Evolutionary conservation across 2,888 invertebrate genomes (phyloP), one percentile per base, ranked within the genome.

Genomic region (Zygothrica quintamaculata): DNA sequence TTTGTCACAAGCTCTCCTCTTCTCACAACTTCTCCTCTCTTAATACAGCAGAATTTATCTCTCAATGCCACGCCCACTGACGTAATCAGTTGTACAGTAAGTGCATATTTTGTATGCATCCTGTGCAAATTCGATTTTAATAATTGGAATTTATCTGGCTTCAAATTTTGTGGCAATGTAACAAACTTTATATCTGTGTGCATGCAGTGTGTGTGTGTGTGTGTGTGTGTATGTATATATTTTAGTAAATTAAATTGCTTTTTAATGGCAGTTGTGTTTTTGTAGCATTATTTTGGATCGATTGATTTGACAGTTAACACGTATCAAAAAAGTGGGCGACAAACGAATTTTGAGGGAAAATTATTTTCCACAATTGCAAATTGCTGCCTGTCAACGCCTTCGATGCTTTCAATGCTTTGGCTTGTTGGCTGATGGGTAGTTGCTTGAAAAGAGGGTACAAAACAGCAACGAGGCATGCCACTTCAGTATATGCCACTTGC

Each of bases 71-170:
- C 44, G 46, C 36, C 44, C 26, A 16, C 12, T 43, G 33, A n/a
- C n/a, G n/a, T 5, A 22, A 22, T 22, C 18, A n/a, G n/a, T n/a
- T n/a, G n/a, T 43, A 44, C 8, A 15, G 40, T 46, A 1, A 18
- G 56, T 29, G 18, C 18, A 18, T 13, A 13, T 46, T 42, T 33
- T 44, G 34, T 34, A 34, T 55, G 72, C 36, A 33, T 52, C 59
- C 65, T 68, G 58, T 71, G 76, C 62, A 85, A 86, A 88, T 84
- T 87, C 59, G 74, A 87, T 84, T 86, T 86, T 78, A 87, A 87
- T 88, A 78, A 78, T 85, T 82, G 65, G 59, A 74, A 85, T 75
- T 82, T 79, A 82, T 85, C 65, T 72, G 59, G 16, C 22, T 60
- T 59, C 66, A 66, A 71, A 71, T 71, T 75, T 59, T 73, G 44